Evolutionary conservation across 2,797 vertebrate species (phyloP), one percentile per base, ranked within the genome.

Genomic region (Hylomyscus alleni): DNA sequence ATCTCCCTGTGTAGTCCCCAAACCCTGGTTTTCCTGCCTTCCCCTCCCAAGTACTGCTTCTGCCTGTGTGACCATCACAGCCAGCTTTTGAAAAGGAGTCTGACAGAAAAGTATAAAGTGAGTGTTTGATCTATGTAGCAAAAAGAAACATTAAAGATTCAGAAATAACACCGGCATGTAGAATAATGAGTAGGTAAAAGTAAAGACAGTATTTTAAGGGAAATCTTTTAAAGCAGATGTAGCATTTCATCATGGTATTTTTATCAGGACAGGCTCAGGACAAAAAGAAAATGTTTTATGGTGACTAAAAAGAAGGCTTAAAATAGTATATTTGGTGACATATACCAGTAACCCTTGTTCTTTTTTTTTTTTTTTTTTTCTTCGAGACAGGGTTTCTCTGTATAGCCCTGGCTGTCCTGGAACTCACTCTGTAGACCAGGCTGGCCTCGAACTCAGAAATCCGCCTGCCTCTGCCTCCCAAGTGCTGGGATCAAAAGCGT

Each of bases 31-130:
- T 62, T 75, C 26, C 37, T 75, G 26, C 69, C 26, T 75, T 52
- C 17, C 34, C 26, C 17, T 44, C 54, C 50, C 52, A 40, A 44
- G 67, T 58, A 29, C 26, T 75, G 24, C 24, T n/a, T 31, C 52
- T 34, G 56, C 52, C 69, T 4, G 7, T 72, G 67, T 40, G 67
- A 52, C 50, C 47, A 54, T 0, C n/a, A 47, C 24, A 14, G 40
- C 37, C 37, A 58, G 69, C 37, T 86, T 72, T 69, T 50, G 84
- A 34, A 87, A 31, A 37, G 72, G 50, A 83, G 22, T 89, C 58
- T 96, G 81, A 81, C 83, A 90, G 47, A 92, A 91, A 97, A 67
- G 50, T 50, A 15, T 72, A n/a, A 92, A 93, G n/a, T 95, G 56
- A 12, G 24, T 85, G 78, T 93, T 96, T 94, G 65, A 92, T 93